phyloP scores from a whole-genome alignment of 2,797 vertebrate species.

The Triplophysa bombifrons region DNA sequence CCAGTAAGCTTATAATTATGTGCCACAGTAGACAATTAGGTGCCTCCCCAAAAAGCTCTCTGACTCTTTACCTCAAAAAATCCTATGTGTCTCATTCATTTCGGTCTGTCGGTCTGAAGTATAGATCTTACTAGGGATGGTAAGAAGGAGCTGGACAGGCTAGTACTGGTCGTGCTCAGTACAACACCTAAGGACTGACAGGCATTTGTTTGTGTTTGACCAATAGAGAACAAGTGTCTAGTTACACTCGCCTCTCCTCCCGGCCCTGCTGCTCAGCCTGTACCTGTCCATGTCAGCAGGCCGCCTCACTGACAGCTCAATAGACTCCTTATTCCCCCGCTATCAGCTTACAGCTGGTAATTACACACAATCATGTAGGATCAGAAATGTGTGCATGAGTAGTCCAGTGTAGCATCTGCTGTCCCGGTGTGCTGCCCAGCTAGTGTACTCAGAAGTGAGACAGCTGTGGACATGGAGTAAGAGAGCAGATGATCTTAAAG shows the following conservation, averaged over 20 bases:
- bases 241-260: neutral
- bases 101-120: conserved; percentile 21
- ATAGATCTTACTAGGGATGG: neutral
- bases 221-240: conserved; percentile 33
- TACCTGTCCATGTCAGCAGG: conserved; percentile 60
- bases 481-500: neutral
- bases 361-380: conserved; percentile 81
- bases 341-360: conserved; percentile 83
- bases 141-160: neutral
- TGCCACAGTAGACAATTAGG: conserved; percentile 82
- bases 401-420: conserved; percentile 77
- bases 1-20: conserved; percentile 81
- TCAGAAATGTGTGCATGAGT: conserved; percentile 76
- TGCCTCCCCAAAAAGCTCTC: conserved; percentile 66
- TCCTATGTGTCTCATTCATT: conserved; percentile 14
- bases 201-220: conserved; percentile 29
- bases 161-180: neutral
- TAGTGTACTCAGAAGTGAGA: conserved; percentile 31
- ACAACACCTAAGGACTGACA: conserved; percentile 17
- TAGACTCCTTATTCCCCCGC: conserved; percentile 70
- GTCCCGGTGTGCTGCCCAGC: conserved; percentile 40
- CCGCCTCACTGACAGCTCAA: conserved; percentile 75
- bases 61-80: neutral
- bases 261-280: conserved; percentile 38
- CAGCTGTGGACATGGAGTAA: conserved; percentile 13